Base-by-base conservation (phyloP, 2,888 invertebrate species). In the Metopia argyrocephala region DNA sequence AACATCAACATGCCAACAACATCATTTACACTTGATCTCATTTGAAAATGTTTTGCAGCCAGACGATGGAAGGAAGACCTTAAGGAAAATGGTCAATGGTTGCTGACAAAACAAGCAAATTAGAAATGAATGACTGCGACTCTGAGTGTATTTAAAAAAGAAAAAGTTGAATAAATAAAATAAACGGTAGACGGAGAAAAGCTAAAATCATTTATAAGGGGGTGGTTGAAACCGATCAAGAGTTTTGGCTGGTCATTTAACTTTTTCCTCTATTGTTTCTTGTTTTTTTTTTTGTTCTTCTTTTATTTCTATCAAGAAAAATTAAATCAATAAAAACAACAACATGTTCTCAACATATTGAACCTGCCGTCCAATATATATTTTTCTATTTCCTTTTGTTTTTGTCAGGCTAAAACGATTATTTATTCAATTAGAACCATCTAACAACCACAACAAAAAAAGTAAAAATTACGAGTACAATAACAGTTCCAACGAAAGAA, bases 371-470 rank as follows among this genome's bases (percentile, higher is more conserved):
- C 45, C 31, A 21, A n/a, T 46, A 12, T 31, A n/a, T 31, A 9
- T 6, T 31, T 31, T 31, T 2, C 12, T 9, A 31, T 31, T 31
- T 31, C 12, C 1, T 31, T 12, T 1, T n/a, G n/a, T n/a, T n/a
- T 2, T 31, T 45, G 59, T 15, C 59, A 12, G 59, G 20, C 69
- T 70, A 46, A 27, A 68, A 50, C 50, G 61, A 66, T 50, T 74
- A 65, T 59, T 54, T 31, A 81, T 81, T 81, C 74, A 81, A 75
- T 81, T 75, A 78, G 62, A 66, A 28, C 28, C n/a, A 45, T 12
- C 50, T 52, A 74, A 18, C 31, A 57, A 68, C n/a, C 28, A 31
- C 9, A 31, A 31, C 7, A 31, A 38, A 1, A 2, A 3, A 9
- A 15, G 38, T 15, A 38, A 15, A 12, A 38, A 15, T 38, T 9